Base-by-base conservation (phyloP, 2,113 vertebrate genomes). In the Xiphophorus maculatus region DNA sequence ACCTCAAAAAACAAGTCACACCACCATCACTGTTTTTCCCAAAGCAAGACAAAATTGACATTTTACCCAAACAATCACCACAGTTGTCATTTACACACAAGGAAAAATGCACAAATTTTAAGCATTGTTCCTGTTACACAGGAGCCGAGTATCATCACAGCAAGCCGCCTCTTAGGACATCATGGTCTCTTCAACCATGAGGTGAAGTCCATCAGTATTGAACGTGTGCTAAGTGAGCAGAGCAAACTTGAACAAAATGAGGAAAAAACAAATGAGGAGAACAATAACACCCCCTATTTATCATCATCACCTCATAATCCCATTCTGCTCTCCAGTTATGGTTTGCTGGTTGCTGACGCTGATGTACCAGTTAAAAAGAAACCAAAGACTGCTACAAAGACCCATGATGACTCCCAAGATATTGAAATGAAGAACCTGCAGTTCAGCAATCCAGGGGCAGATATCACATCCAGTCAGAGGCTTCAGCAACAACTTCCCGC, bases 121-220 rank as follows among this genome's bases (percentile, higher is more conserved):
- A 88, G 72, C 27, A 61, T 84, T 3, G 42, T 82, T 42, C 28
- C 64, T 61, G 60, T 27, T 58, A 17, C 76, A 30, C 88, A 88
- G 40, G 93, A 93, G 68, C 88, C 90, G 1, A 91, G 93, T 65
- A 83, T 95, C 65, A 96, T 96, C 76, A 96, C 95, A 6, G 88
- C 94, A 11, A 84, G 82, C 42, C 95, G 95, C 1, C 89, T 96
- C 22, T 93, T 86, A 3, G 93, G 94, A 25, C 94, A 93, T 76
- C 90, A 89, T 12, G 95, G 95, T 12, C 89, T 95, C 17, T 96
- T 96, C 79, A 95, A 94, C 82, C 91, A 91, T 28, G 92, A 95
- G 71, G 92, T 96, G 66, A 95, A 95, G 73, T 96, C 95, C 1
- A 62, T 94, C 2, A 86, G 95, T 54, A 94, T 96, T 54, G 92